These are phyloP conservation scores for Arenaria interpres DNA, from an alignment of 2,113 vertebrate genomes.

Conservation along the genomic window DNA sequence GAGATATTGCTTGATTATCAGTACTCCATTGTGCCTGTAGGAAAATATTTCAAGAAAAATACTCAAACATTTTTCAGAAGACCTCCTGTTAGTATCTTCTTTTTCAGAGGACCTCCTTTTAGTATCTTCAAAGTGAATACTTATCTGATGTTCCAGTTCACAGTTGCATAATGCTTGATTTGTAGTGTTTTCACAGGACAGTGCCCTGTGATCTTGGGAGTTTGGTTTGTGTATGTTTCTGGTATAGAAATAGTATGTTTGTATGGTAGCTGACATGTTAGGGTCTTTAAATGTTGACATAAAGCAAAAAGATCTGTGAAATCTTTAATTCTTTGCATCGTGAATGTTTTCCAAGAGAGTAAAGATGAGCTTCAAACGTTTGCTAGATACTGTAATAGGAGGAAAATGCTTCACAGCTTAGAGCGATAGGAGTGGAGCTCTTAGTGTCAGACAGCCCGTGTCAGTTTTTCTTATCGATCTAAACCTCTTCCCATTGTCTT, in stretches of 20 bases:
- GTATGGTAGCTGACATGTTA: background rate
- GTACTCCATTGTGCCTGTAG: background rate
- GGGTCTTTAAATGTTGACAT: background rate
- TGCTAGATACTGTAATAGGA: background rate
- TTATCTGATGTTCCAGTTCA: background rate
- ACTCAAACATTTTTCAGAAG: background rate
- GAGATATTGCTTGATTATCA: background rate
- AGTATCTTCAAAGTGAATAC: background rate
- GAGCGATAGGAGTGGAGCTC: background rate
- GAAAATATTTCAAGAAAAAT: background rate
- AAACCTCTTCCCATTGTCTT: background rate
- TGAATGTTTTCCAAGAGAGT: background rate
- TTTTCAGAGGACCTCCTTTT: background rate
- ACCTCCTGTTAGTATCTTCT: background rate
- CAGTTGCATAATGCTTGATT: background rate
- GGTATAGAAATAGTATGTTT: background rate
- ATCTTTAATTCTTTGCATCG: background rate
- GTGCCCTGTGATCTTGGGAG: background rate
- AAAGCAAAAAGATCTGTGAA: background rate
- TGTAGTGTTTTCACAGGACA: background rate
- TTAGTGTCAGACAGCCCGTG: background rate
- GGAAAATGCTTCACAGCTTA: background rate
- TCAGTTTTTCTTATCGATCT: background rate
- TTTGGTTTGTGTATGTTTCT: background rate
- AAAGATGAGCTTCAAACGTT: background rate